phyloP scores from a whole-genome alignment of 2,888 invertebrate species.

The Scaptodrosophila latifasciaeformis region DNA sequence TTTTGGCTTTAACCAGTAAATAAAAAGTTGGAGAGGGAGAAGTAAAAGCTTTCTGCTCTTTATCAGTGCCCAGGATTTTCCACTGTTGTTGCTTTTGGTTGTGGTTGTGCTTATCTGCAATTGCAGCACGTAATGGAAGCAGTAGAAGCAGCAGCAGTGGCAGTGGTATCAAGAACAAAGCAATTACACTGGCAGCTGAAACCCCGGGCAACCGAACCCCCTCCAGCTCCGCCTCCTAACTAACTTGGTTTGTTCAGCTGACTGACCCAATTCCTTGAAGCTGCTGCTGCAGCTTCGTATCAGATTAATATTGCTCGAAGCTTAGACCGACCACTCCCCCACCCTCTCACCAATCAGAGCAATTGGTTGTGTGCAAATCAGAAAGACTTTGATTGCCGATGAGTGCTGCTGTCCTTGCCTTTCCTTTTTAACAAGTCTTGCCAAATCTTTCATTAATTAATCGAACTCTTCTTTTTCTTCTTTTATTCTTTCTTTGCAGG shows the following conservation, averaged over 20 bases:
- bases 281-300: background rate
- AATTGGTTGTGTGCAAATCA: conserved; percentile 48
- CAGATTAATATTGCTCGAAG: too few species aligned
- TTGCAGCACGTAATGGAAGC: conserved; percentile 46
- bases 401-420: conserved; percentile 17
- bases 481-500: too few species aligned
- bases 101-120: conserved; percentile 40
- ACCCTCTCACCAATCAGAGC: conserved; percentile 49
- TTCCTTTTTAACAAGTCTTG: background rate
- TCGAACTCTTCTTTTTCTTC: background rate
- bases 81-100: conserved; percentile 11
- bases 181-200: background rate
- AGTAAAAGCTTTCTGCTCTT: background rate
- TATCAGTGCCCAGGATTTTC: background rate
- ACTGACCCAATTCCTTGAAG: conserved; percentile 9
- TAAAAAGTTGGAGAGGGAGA: too few species aligned
- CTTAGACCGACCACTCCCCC: too few species aligned
- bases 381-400: conserved; percentile 39
- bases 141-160: conserved; percentile 13
- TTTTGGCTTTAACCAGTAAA: too few species aligned
- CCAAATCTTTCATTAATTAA: background rate
- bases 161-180: background rate
- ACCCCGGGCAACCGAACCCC: background rate
- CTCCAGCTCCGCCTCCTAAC: too few species aligned
- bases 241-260: too few species aligned